Base-by-base conservation (phyloP, 2,888 invertebrate species). In the Diarsia dahlii region DNA sequence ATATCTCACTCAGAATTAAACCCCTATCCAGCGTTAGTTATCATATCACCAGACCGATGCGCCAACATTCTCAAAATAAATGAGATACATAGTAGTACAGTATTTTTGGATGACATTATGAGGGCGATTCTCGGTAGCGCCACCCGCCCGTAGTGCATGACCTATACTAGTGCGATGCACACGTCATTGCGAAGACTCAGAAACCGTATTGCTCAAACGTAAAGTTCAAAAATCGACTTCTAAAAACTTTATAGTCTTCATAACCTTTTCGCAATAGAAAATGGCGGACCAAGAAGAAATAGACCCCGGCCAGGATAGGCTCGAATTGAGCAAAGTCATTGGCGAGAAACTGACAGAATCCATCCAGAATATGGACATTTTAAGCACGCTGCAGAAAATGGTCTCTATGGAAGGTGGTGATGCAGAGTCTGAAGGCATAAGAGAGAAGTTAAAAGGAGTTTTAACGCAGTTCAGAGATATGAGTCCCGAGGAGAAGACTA, bases 321-420 rank as follows among this genome's bases (percentile, higher is more conserved):
- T 90, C 9, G 91, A 93, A 68, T 76, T 96, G 0, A 94, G 93
- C 0, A 90, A 89, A 9, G 87, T 90, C 0, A 92, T 96, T 48
- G 90, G 90, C 13, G 92, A 94, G 10, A 93, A 95, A 81, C 73
- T 96, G 1, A 79, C 91, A 0, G 94, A 95, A 20, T 91, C 94
- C 2, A 90, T 96, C 2, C 87, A 92, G 82, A 95, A 94, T 63
- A 91, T 95, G 88, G 96, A 96, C 71, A 87, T 96, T 0, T 73
- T 95, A 73, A 89, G 90, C 1, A 89, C 95, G 2, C 79, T 96
- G 0, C 91, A 95, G 81, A 95, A 94, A 73, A 93, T 95, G 89
- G 91, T 94, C 0, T 91, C 92, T 0, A 86, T 88, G 0, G 87
- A 91, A 0, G 91, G 94, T 0, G 92, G 93, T 34, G 95, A 95